phyloP scores from a whole-genome alignment of 2,113 vertebrate species.

The Trinectes maculatus region DNA sequence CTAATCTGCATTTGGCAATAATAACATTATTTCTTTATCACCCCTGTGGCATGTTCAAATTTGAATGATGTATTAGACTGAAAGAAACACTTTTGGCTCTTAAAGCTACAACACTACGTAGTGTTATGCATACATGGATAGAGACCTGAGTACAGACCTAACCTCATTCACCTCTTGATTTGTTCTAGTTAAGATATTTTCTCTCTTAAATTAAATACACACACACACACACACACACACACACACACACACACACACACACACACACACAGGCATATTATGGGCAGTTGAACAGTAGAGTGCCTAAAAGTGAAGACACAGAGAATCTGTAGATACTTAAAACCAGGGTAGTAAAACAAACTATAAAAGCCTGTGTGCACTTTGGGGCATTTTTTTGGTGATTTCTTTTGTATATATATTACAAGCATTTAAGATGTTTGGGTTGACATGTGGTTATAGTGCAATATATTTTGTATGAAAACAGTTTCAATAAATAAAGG shows the following conservation, averaged over 20 bases:
- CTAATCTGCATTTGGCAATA: background rate
- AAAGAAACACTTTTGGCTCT: background rate
- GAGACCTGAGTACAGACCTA: no score
- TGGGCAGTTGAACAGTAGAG: slow-evolving; percentile 86
- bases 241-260: no score
- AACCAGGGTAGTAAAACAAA: slow-evolving; percentile 87
- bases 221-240: no score
- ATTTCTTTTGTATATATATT: slow-evolving; percentile 93
- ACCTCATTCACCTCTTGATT: no score
- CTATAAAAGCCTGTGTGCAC: slow-evolving; percentile 93
- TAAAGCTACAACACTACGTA: slow-evolving; percentile 1
- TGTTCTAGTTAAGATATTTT: no score
- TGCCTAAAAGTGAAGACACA: slow-evolving; percentile 59
- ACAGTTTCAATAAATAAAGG: slow-evolving; percentile 99
- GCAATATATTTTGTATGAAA: slow-evolving; percentile 99
- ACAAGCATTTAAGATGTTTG: slow-evolving; percentile 93
- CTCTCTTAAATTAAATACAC: no score
- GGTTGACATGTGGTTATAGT: slow-evolving; percentile 99
- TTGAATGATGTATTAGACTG: background rate
- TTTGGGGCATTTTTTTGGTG: slow-evolving; percentile 90
- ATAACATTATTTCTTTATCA: background rate
- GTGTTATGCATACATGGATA: no score
- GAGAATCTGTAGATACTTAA: slow-evolving; percentile 93
- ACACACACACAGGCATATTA: slow-evolving; percentile 85
- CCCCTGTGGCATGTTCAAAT: background rate